phyloP scores from a whole-genome alignment of 2,888 invertebrate genomes.

The Carabus problematicus region DNA sequence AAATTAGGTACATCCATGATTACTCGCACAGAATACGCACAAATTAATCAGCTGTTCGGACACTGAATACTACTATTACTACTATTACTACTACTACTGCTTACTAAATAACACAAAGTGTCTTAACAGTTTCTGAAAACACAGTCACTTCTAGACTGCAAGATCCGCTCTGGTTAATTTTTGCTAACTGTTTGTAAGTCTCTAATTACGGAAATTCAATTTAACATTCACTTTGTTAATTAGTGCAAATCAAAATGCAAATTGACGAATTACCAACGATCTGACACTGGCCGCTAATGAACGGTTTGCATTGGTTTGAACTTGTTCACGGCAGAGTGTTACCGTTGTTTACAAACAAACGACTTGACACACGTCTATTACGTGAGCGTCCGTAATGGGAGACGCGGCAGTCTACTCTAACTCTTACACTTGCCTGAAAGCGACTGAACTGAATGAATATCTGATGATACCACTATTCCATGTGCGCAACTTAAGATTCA shows the following conservation, averaged over 20 bases:
- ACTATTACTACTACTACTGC: too few species aligned
- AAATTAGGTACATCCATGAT: slow-evolving; percentile 15
- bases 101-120: too few species aligned
- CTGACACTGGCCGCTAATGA: neutral
- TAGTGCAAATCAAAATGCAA: slow-evolving; percentile 7
- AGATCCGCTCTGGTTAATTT: slow-evolving; percentile 14
- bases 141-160: too few species aligned
- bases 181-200: slow-evolving; percentile 9
- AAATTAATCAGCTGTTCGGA: neutral
- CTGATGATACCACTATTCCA: slow-evolving; percentile 8
- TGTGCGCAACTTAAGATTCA: slow-evolving; percentile 20
- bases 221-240: slow-evolving; percentile 18
- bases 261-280: neutral
- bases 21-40: slow-evolving; percentile 1
- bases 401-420: neutral
- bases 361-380: neutral
- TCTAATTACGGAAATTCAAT: slow-evolving; percentile 8
- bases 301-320: too few species aligned
- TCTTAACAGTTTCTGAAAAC: too few species aligned
- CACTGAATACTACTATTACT: too few species aligned
- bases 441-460: slow-evolving; percentile 17
- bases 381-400: neutral
- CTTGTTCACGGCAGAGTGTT: neutral
- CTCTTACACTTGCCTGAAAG: slow-evolving; percentile 9
- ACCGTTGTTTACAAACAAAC: slow-evolving; percentile 17